Evolutionary conservation across 2,888 invertebrate species (phyloP), one percentile per base, ranked within the genome.

Genomic region (Gerris lacustris): DNA sequence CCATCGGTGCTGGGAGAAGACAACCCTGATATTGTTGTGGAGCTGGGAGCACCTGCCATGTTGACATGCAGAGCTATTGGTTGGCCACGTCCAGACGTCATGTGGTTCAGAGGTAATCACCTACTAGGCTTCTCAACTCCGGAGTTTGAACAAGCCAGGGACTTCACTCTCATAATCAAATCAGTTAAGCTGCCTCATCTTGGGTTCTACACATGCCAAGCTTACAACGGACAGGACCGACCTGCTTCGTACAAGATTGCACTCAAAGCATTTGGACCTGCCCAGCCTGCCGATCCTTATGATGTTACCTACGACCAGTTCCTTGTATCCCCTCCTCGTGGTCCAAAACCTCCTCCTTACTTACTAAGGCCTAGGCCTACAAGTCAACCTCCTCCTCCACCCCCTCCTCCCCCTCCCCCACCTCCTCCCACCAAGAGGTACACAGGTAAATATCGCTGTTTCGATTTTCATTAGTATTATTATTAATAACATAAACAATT

Each of bases 171-270:
- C 67, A 83, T 87, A 72, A 91, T 96, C 77, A 83, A 87, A 69
- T 82, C 86, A 1, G 87, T 95, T 15, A 84, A 86, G 55, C 77
- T 88, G 31, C 85, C 86, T 6, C 90, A 90, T 77, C 84, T 93
- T 69, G 96, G 95, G 6, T 85, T 88, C 68, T 96, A 96, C 82
- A 89, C 89, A 6, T 96, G 96, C 79, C 90, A 91, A 78, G 95
- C 92, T 6, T 95, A 90, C 81, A 95, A 95, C 79, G 92, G 91
- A 4, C 79, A 86, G 7, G 89, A 88, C 11, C 86, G 87, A 75
- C 87, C 94, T 6, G 89, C 89, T 0, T 88, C 90, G 67, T 90
- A 91, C 87, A 85, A 87, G 15, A 85, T 92, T 6, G 84, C 86
- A 0, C 84, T 95, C 15, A 86, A 87, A 77, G 90, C 91, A 0